These are phyloP conservation scores for Hirudo medicinalis DNA, from an alignment of 1,140 invertebrate species.

Conservation along the genomic window DNA sequence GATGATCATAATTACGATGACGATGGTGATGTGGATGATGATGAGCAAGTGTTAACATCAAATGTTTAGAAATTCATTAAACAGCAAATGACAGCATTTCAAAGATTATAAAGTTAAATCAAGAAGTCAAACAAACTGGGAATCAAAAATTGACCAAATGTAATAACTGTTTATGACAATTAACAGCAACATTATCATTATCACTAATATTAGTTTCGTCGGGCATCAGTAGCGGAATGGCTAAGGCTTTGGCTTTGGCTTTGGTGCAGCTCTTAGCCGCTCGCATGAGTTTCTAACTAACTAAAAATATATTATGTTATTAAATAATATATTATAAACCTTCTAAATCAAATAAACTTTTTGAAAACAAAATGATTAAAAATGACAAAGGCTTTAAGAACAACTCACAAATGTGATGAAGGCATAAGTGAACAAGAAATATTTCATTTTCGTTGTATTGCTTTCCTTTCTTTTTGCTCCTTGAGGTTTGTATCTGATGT, in stretches of 20 bases:
- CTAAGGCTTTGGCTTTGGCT: no score
- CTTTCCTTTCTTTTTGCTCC: not conserved
- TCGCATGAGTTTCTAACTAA: no score
- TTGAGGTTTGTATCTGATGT: conserved; percentile 11
- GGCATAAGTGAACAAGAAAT: conserved; percentile 9
- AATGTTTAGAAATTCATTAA: conserved; percentile 7
- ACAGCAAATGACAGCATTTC: not conserved
- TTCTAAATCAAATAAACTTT: not conserved
- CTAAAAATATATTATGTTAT: no score
- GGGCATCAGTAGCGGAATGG: no score
- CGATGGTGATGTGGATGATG: not conserved
- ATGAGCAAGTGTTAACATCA: not conserved
- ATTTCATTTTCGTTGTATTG: conserved; percentile 3
- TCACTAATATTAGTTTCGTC: not conserved
- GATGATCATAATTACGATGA: not conserved
- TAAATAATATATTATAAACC: not conserved
- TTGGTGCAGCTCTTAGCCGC: not conserved
- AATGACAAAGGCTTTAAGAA: not conserved
- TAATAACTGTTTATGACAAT: not conserved
- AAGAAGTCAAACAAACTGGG: not conserved
- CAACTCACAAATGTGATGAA: conserved; percentile 6
- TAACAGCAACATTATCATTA: not conserved
- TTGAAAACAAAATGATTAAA: not conserved
- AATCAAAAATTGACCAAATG: not conserved
- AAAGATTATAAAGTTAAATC: not conserved